A percentile compares a stretch with the other conserved stretches of the same genome.
Evolutionary conservation across 2,888 invertebrate genomes (phyloP).

Genomic region (Hyles lineata): DNA sequence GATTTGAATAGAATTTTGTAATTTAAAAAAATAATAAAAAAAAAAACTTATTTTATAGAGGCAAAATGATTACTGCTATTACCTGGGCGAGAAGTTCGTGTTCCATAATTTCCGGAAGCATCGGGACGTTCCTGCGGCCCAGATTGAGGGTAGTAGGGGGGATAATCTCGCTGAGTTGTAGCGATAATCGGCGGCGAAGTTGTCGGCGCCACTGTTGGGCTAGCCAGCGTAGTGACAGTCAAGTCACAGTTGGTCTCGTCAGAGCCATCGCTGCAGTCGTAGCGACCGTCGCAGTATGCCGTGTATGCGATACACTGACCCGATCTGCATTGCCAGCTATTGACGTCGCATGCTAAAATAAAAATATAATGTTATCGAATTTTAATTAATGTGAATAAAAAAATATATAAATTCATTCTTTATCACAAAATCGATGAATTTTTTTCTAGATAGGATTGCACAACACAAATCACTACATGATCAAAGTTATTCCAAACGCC

Average conservation of each 20-base stretch:
- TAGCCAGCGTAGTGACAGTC: background rate
- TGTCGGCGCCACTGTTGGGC: background rate
- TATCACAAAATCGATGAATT: background rate
- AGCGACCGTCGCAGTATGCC: conserved; percentile 86
- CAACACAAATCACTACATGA: too few species aligned
- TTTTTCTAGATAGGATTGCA: too few species aligned
- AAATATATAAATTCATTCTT: background rate
- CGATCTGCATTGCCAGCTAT: conserved; percentile 88
- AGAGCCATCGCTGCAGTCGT: conserved; percentile 87
- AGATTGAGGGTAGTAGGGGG: background rate
- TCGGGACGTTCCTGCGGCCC: conserved; percentile 2
- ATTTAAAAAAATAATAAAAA: background rate
- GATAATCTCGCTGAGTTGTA: conserved; percentile 17
- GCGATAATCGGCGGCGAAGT: background rate
- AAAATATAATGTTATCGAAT: conserved; percentile 25
- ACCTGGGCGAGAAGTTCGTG: background rate
- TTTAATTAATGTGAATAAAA: background rate
- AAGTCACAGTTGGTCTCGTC: conserved; percentile 87
- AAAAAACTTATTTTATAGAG: background rate
- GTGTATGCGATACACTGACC: conserved; percentile 87
- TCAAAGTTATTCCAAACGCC: too few species aligned
- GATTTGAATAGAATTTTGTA: conserved; percentile 19
- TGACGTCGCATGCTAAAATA: conserved; percentile 84
- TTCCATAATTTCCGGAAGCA: background rate
- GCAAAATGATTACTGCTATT: background rate